Conservation (phyloP, 2,113 vertebrate genomes). For the Tapirus terrestris region DNA sequence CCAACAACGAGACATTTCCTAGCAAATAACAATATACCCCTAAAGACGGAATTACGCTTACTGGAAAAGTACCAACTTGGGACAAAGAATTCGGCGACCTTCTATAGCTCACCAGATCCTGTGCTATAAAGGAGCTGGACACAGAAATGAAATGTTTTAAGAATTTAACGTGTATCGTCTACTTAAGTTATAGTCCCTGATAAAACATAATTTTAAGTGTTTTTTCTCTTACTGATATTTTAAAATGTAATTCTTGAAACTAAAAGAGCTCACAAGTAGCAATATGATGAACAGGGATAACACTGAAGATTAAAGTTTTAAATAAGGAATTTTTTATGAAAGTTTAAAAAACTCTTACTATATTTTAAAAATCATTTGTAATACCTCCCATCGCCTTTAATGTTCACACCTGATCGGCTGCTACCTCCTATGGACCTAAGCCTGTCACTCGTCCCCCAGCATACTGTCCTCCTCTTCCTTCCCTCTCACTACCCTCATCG, state of each 20-base stretch:
- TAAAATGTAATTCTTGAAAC: neutral
- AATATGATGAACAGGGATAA: neutral
- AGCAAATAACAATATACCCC: neutral
- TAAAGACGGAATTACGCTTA: neutral
- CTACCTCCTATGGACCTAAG: no score
- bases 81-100: neutral
- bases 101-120: neutral
- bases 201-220: neutral
- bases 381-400: neutral
- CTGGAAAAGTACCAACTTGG: neutral
- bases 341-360: neutral
- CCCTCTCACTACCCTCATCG: neutral
- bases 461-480: neutral
- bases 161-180: neutral
- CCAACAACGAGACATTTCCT: neutral
- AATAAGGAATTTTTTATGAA: neutral
- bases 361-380: neutral
- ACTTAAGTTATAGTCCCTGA: neutral
- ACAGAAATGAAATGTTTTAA: neutral
- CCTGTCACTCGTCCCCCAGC: neutral
- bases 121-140: neutral
- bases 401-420: neutral
- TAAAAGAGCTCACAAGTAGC: neutral
- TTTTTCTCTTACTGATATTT: neutral
- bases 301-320: neutral